Conservation (phyloP, 1,140 invertebrate genomes). For the Nylanderia fulva region DNA sequence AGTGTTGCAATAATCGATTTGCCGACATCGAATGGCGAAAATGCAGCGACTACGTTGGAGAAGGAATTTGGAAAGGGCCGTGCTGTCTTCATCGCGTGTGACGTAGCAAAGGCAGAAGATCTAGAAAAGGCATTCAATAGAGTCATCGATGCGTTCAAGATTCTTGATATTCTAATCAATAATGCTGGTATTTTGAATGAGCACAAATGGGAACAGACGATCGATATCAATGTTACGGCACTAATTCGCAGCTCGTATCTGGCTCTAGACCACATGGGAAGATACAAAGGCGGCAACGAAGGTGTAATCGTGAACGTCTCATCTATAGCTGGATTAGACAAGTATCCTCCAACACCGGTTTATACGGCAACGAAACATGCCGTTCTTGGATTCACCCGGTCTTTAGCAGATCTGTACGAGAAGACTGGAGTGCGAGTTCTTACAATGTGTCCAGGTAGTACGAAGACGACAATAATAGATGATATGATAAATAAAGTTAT, state of each 20-base stretch:
- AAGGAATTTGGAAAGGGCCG: constrained; percentile 78
- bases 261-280: constrained; percentile 78
- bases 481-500: background rate
- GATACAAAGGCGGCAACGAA: constrained; percentile 79
- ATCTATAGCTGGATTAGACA: constrained; percentile 73
- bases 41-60: constrained; percentile 9
- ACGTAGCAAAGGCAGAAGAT: constrained; percentile 22
- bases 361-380: constrained; percentile 89
- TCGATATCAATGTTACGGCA: constrained; percentile 83
- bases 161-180: constrained; percentile 88
- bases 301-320: constrained; percentile 79
- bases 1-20: constrained; percentile 65
- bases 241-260: background rate
- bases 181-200: constrained; percentile 88
- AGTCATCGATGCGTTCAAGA: constrained; percentile 81
- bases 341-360: constrained; percentile 79
- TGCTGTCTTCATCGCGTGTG: constrained; percentile 9
- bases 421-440: constrained; percentile 80
- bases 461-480: constrained; percentile 30
- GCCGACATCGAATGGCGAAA: background rate
- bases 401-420: constrained; percentile 66
- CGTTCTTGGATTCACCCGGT: constrained; percentile 84
- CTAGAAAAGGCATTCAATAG: constrained; percentile 76
- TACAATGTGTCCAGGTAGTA: constrained; percentile 85
- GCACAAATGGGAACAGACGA: constrained; percentile 79